Conservation (phyloP, 2,113 vertebrate genomes). For the Tragelaphus imberbis region DNA sequence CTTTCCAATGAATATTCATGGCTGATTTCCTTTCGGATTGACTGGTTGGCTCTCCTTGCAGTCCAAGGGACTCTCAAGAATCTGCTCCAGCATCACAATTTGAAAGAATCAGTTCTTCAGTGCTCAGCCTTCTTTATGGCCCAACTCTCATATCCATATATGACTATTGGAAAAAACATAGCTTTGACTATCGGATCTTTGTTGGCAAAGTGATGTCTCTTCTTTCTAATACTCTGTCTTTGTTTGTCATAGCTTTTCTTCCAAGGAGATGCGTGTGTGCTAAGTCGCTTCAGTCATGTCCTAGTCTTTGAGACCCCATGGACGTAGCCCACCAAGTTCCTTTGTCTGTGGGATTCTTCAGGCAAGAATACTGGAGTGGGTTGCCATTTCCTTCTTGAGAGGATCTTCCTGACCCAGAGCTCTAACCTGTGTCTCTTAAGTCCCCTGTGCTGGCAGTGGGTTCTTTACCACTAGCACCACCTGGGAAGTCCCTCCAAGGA, state of each 20-base stretch:
- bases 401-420: not conserved
- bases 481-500: not conserved
- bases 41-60: not conserved
- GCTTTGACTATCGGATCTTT: not conserved
- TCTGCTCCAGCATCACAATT: not conserved
- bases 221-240: not conserved
- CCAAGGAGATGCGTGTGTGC: not conserved
- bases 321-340: not conserved
- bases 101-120: not conserved
- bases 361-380: not conserved
- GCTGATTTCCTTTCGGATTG: not conserved
- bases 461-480: not conserved
- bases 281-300: not conserved
- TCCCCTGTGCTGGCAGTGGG: not conserved
- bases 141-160: not conserved
- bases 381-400: not conserved
- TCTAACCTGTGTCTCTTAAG: not conserved
- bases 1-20: not conserved
- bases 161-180: not conserved
- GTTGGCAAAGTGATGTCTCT: not conserved
- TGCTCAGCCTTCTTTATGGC: not conserved
- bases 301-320: not conserved
- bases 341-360: not conserved
- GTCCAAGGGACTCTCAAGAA: not conserved
- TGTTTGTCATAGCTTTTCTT: not conserved